These are phyloP conservation scores for Styela clava DNA, from an alignment of 23 tunicate species.

Conservation along the genomic window DNA sequence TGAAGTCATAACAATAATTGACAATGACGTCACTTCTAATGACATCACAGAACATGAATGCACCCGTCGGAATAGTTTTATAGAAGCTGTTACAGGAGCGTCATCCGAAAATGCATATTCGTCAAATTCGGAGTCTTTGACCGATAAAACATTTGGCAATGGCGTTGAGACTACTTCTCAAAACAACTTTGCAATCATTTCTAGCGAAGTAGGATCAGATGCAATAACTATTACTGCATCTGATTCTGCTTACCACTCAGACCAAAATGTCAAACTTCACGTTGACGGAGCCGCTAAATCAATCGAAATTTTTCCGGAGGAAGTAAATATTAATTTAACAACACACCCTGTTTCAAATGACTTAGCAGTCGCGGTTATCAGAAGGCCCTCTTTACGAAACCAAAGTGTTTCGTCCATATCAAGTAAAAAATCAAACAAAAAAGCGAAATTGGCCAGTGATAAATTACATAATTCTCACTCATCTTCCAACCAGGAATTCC, in stretches of 20 bases:
- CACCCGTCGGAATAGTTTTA: background rate
- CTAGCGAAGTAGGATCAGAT: background rate
- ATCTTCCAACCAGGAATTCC: background rate
- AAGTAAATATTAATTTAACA: background rate
- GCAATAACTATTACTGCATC: background rate
- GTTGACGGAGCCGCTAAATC: background rate
- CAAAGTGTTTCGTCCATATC: background rate
- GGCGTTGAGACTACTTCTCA: background rate
- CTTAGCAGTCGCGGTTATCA: background rate
- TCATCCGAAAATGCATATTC: background rate
- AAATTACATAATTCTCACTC: background rate
- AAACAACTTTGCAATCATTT: background rate
- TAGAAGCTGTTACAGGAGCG: background rate
- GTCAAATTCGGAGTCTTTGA: background rate
- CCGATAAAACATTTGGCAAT: background rate
- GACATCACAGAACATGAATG: background rate
- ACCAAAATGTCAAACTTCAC: background rate
- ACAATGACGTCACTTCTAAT: background rate
- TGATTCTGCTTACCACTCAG: background rate
- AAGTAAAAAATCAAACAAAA: background rate
- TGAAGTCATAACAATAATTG: background rate
- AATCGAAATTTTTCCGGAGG: background rate
- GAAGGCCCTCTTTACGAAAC: background rate
- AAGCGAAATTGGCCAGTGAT: background rate
- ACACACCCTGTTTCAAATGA: constrained; percentile 1